These are phyloP conservation scores for Callionymus lyra DNA, from an alignment of 2,113 vertebrate genomes.

Conservation along the genomic window DNA sequence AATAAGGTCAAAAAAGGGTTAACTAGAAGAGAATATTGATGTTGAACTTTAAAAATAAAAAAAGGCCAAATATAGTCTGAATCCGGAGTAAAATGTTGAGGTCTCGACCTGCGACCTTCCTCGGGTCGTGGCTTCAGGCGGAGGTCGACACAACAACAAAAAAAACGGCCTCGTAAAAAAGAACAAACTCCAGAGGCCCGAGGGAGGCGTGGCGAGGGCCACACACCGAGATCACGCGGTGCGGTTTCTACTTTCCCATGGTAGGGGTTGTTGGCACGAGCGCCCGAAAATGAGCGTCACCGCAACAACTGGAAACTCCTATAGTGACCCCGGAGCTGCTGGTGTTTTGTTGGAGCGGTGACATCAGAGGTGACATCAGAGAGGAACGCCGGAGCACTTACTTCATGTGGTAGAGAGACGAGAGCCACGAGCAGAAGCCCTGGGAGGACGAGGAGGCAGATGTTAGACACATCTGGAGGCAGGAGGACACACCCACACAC, in stretches of 20 bases:
- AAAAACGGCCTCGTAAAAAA: conserved; percentile 46
- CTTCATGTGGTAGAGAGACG: conserved; percentile 91
- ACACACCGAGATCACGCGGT: conserved; percentile 49
- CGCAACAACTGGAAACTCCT: conserved; percentile 9
- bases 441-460: conserved; percentile 45
- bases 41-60: no score
- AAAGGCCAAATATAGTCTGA: no score
- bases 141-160: no score
- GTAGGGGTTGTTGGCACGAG: conserved; percentile 41
- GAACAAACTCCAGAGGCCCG: conserved; percentile 20
- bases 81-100: no score
- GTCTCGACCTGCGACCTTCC: no score
- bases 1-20: no score
- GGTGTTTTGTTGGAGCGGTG: conserved; percentile 32
- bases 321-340: no score
- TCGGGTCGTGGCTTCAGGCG: no score
- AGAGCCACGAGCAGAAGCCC: conserved; percentile 94
- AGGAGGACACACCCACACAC: no score
- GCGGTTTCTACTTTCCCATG: conserved; percentile 49
- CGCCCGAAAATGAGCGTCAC: conserved; percentile 62
- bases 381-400: conserved; percentile 66
- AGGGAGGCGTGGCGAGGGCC: conserved; percentile 36
- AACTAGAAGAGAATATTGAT: no score
- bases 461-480: no score
- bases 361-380: conserved; percentile 46